phyloP scores from a whole-genome alignment of 2,113 vertebrate genomes.

The Rhineura floridana region DNA sequence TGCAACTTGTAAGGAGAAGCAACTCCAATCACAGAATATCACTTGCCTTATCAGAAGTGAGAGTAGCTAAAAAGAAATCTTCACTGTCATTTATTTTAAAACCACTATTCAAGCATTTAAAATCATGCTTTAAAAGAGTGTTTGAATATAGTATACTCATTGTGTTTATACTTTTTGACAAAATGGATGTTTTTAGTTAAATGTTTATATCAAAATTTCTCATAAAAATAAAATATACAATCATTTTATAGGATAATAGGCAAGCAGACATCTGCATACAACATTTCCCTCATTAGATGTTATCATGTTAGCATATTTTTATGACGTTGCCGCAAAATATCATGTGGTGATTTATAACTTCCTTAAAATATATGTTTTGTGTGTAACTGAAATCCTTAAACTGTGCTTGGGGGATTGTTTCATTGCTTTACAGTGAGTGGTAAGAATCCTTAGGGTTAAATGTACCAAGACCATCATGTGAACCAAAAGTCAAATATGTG shows the following conservation, averaged over 20 bases:
- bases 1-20: slow-evolving; percentile 10
- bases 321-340: slow-evolving; percentile 67
- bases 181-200: slow-evolving; percentile 63
- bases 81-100: neutral
- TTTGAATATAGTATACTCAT: slow-evolving; percentile 56
- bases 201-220: slow-evolving; percentile 57
- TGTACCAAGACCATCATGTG: neutral
- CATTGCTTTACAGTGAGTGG: neutral
- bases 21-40: slow-evolving; percentile 1
- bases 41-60: neutral
- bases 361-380: slow-evolving; percentile 62
- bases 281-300: slow-evolving; percentile 71
- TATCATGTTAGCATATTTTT: slow-evolving; percentile 69
- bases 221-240: slow-evolving; percentile 68
- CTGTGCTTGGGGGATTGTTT: slow-evolving; percentile 36
- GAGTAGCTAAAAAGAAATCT: slow-evolving; percentile 4
- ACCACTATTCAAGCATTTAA: slow-evolving; percentile 42
- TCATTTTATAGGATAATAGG: slow-evolving; percentile 70
- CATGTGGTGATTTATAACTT: slow-evolving; percentile 63
- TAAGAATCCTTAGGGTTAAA: slow-evolving; percentile 16
- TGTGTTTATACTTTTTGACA: slow-evolving; percentile 57
- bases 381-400: slow-evolving; percentile 62
- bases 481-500: accelerated
- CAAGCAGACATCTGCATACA: slow-evolving; percentile 69
- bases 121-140: slow-evolving; percentile 62